These are phyloP conservation scores for Grammomys dolichurus DNA, from an alignment of 2,113 vertebrate genomes.

Conservation along the genomic window DNA sequence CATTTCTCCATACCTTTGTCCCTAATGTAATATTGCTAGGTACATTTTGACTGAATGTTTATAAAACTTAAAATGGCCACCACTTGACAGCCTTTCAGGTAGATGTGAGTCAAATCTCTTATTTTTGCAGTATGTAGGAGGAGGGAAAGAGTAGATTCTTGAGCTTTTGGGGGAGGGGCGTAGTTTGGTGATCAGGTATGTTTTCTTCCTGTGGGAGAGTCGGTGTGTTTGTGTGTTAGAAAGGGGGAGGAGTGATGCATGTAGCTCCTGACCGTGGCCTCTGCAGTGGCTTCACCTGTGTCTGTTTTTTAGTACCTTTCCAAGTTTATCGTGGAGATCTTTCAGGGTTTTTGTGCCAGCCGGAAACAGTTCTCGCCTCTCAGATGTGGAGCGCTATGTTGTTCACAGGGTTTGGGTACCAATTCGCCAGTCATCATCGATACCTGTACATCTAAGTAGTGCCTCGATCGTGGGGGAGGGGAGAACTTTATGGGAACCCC, in stretches of 20 bases:
- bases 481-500: too few species aligned
- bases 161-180: too few species aligned
- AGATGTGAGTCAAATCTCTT: neutral
- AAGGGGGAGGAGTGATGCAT: neutral
- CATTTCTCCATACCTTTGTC: neutral
- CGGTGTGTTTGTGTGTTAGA: neutral
- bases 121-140: neutral
- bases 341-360: too few species aligned
- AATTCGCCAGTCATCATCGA: rapidly evolving
- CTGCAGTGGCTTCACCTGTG: rapidly evolving
- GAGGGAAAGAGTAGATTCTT: neutral
- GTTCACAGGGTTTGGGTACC: neutral
- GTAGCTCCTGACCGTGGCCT: neutral
- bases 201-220: neutral
- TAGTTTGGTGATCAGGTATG: neutral
- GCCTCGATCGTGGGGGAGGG: neutral
- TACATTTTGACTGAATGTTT: neutral
- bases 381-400: neutral
- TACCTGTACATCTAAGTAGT: neutral
- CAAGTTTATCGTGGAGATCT: neutral
- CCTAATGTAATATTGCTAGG: neutral
- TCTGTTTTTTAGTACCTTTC: neutral
- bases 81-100: neutral
- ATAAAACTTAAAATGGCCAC: neutral
- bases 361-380: neutral